Evolutionary conservation across 37 sponge, comb jelly and placozoan species (phyloP).

Genomic region (Haliclona indistincta): DNA sequence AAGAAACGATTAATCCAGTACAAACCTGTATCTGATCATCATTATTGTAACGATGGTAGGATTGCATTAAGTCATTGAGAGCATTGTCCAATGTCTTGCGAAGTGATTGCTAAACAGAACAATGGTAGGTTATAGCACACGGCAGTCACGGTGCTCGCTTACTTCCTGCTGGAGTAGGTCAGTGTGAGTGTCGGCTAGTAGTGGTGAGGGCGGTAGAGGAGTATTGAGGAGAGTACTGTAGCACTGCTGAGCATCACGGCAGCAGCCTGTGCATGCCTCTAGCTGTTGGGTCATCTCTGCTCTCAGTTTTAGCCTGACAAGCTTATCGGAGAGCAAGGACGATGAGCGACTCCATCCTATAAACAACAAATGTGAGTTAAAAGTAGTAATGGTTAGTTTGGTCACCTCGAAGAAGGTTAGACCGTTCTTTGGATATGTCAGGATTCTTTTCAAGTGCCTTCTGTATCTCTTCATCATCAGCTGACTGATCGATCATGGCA

Average conservation of each 20-base stretch:
- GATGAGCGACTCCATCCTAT: slow-evolving; percentile 44
- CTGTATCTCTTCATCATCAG: slow-evolving; percentile 39
- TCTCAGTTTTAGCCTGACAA: slow-evolving; percentile 15
- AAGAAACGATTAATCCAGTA: not conserved
- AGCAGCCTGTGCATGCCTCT: slow-evolving; percentile 1
- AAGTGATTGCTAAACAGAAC: not conserved
- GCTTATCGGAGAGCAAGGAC: slow-evolving; percentile 7
- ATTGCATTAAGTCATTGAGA: not conserved
- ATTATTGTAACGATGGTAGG: not conserved
- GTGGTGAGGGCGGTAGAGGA: slow-evolving; percentile 53
- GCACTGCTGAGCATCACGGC: not conserved
- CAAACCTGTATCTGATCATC: not conserved
- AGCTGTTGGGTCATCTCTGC: slow-evolving; percentile 23
- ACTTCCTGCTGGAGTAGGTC: not conserved
- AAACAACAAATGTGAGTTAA: not conserved
- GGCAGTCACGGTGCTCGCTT: not conserved
- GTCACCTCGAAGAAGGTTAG: slow-evolving; percentile 41
- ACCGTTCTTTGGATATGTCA: slow-evolving; percentile 62
- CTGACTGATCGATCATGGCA: slow-evolving; percentile 40
- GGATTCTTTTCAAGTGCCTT: slow-evolving; percentile 60
- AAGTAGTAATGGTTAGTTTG: not conserved
- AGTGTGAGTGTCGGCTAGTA: not conserved
- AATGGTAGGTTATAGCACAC: not conserved
- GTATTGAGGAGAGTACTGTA: slow-evolving; percentile 3
- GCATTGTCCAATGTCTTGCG: not conserved